Conservation (phyloP, 2,113 vertebrate species). For the Bambusicola thoracicus region DNA sequence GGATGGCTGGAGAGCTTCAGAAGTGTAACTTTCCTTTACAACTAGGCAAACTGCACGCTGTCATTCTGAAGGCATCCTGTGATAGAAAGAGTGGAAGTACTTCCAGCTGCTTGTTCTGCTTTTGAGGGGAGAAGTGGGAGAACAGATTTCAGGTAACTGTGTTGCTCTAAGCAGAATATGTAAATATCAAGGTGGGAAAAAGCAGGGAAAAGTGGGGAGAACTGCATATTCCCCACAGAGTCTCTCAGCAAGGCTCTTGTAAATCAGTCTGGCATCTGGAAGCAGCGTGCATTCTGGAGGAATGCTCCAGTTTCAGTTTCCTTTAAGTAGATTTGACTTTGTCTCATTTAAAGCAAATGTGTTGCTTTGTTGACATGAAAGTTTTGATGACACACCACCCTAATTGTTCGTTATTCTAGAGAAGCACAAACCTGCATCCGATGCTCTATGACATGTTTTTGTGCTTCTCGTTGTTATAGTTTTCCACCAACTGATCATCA, state of each 20-base stretch:
- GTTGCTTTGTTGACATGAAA: constrained; percentile 78
- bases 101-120: background rate
- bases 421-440: constrained; percentile 66
- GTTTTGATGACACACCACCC: constrained; percentile 75
- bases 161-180: background rate
- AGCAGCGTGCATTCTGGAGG: background rate
- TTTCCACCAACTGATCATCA: constrained; percentile 73
- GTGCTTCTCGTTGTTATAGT: constrained; percentile 53
- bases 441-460: constrained; percentile 78
- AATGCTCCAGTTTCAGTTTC: background rate
- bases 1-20: background rate
- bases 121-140: background rate
- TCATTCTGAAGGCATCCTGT: background rate
- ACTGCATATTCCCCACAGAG: background rate
- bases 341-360: constrained; percentile 72
- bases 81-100: background rate
- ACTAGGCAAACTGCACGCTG: background rate
- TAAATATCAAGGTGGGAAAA: background rate
- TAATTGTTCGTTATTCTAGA: constrained; percentile 81
- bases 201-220: background rate
- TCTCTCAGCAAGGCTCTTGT: background rate
- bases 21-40: background rate
- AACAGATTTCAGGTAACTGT: background rate
- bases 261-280: background rate
- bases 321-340: constrained; percentile 75